phyloP scores from a whole-genome alignment of 1,140 invertebrate species.

The Leptinotarsa undecemlineata region DNA sequence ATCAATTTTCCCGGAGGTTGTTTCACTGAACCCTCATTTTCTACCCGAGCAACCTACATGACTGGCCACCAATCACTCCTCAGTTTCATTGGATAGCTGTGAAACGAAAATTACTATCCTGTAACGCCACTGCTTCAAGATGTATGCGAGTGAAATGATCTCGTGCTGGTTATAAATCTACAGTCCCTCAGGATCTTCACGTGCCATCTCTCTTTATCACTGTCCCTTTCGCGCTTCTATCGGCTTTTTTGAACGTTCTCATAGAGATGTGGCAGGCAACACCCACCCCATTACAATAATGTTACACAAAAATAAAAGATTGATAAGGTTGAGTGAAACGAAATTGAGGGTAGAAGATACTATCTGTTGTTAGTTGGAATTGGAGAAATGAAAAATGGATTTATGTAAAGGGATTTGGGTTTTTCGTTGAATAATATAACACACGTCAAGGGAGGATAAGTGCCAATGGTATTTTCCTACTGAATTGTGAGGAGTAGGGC shows the following conservation, averaged over 20 bases:
- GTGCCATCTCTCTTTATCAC: slow-evolving; percentile 39
- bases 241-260: slow-evolving; percentile 8
- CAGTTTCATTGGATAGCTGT: too few relatives aligned
- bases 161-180: slow-evolving; percentile 40
- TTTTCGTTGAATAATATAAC: too few relatives aligned
- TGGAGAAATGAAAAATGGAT: too few relatives aligned
- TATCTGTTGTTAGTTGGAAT: neutral
- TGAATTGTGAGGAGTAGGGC: too few relatives aligned
- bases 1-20: too few relatives aligned
- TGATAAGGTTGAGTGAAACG: neutral
- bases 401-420: too few relatives aligned
- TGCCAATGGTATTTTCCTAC: too few relatives aligned
- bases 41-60: too few relatives aligned
- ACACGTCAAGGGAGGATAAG: too few relatives aligned
- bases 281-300: slow-evolving; percentile 10
- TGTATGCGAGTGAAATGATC: slow-evolving; percentile 33
- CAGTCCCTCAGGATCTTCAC: slow-evolving; percentile 35
- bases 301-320: neutral
- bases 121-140: neutral
- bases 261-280: neutral
- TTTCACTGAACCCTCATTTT: too few relatives aligned
- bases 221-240: slow-evolving; percentile 27
- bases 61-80: too few relatives aligned
- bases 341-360: neutral
- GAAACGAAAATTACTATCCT: neutral